These are phyloP conservation scores for Sturnira hondurensis DNA, from an alignment of 2,113 vertebrate species.

Conservation along the genomic window DNA sequence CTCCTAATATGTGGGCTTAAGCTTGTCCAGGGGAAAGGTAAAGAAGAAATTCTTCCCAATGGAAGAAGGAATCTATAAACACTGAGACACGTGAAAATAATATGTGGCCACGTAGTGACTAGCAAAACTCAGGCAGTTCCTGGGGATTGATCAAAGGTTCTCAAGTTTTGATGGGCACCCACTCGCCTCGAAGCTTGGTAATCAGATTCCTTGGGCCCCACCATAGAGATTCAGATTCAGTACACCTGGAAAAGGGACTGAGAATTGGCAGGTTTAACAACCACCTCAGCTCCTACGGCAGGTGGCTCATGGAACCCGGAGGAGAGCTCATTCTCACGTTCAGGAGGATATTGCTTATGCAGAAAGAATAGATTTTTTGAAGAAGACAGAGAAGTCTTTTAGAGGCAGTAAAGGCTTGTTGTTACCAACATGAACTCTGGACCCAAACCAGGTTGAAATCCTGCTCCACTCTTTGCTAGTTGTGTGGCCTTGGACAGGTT, in stretches of 20 bases:
- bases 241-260: background rate
- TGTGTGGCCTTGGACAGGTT: background rate
- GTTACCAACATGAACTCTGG: background rate
- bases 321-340: background rate
- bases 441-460: background rate
- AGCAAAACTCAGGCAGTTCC: background rate
- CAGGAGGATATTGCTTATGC: background rate
- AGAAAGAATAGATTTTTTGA: background rate
- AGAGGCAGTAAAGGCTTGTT: background rate
- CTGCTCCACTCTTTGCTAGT: background rate
- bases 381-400: background rate
- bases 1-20: background rate
- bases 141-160: background rate
- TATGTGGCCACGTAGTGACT: background rate
- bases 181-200: background rate
- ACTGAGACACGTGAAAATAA: background rate
- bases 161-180: background rate
- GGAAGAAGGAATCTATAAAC: background rate
- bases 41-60: background rate
- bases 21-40: background rate
- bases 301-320: background rate
- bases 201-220: background rate
- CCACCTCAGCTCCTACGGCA: background rate
- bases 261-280: background rate
- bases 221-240: background rate